Conservation (phyloP, 2,888 invertebrate genomes). For the Campaea margaritaria region DNA sequence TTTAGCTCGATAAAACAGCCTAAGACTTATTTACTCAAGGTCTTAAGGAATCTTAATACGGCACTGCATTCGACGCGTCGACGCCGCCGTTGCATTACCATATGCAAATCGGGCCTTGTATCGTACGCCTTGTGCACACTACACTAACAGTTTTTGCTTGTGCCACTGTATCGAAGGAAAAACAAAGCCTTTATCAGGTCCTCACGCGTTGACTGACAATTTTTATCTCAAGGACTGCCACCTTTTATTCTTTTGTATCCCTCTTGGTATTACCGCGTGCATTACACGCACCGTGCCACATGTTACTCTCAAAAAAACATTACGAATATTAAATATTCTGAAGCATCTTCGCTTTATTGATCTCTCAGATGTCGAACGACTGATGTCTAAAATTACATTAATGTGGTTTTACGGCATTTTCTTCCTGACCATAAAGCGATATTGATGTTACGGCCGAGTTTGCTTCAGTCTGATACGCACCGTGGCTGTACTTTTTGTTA, state of each 20-base stretch:
- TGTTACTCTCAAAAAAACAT: slow-evolving; percentile 36
- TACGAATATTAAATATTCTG: slow-evolving; percentile 43
- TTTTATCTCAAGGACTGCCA: slow-evolving; percentile 35
- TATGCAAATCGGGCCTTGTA: slow-evolving; percentile 70
- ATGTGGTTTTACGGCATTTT: slow-evolving; percentile 64
- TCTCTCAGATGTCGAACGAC: slow-evolving; percentile 57
- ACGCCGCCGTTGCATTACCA: slow-evolving; percentile 67
- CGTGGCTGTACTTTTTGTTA: slow-evolving; percentile 32
- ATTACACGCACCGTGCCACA: slow-evolving; percentile 9
- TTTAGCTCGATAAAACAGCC: neutral
- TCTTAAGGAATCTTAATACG: slow-evolving; percentile 10
- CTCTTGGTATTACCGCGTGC: slow-evolving; percentile 7
- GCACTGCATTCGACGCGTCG: slow-evolving; percentile 45
- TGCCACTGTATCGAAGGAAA: slow-evolving; percentile 53
- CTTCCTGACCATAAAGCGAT: slow-evolving; percentile 66
- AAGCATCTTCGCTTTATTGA: slow-evolving; percentile 46
- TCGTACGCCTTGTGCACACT: slow-evolving; percentile 59
- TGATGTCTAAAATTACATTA: slow-evolving; percentile 60
- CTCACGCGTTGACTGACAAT: slow-evolving; percentile 36
- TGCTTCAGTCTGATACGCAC: slow-evolving; percentile 45
- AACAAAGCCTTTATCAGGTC: slow-evolving; percentile 41
- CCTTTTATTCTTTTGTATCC: slow-evolving; percentile 26
- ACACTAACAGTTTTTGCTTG: slow-evolving; percentile 72
- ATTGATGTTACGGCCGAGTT: slow-evolving; percentile 53
- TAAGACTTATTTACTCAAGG: slow-evolving; percentile 7